Evolutionary conservation across 2,888 invertebrate species (phyloP), one percentile per base, ranked within the genome.

Genomic region (Thymelicus sylvestris): DNA sequence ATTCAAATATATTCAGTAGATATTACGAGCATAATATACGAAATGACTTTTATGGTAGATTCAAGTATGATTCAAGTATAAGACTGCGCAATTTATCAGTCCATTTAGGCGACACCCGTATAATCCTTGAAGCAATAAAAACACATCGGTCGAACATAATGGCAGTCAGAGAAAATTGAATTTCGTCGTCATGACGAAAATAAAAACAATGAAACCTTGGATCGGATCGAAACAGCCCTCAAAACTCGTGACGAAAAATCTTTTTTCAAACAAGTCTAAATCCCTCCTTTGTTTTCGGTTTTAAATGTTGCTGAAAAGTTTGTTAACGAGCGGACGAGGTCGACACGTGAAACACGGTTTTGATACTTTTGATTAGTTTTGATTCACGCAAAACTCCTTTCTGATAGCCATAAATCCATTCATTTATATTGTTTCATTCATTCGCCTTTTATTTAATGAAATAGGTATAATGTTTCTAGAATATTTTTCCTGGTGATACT

Each of bases 301-400:
- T 79, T 80, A 76, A 76, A 79, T 79, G 80, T 78, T 73, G 74
- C 82, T 81, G 80, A 81, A 59, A 63, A 59, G 41, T 65, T 12
- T 3, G 64, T 59, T 65, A 65, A 65, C 50, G 48, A 19, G 59
- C 8, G n/a, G 12, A 19, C 10, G 15, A 48, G 57, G 47, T 39
- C 57, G 57, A 57, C 50, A 57, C 47, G 63, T 68, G 50, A 52
- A 62, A 55, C 38, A 31, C n/a, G 52, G 52, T 62, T 62, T 31
- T 50, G 48, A 50, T 61, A n/a, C n/a, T n/a, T n/a, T n/a, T n/a
- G n/a, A n/a, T n/a, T n/a, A n/a, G 52, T 62, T 62, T 31, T 50
- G 48, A 50, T 61, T 47, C 6, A 57, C 57, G 7, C 13, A n/a
- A 48, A 60, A 60, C 39, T 48, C 38, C 5, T 47, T 47, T 47